A percentile compares a stretch with the other conserved stretches of the same genome.
Evolutionary conservation across 2,797 vertebrate species (phyloP).

Genomic region (Takifugu rubripes): DNA sequence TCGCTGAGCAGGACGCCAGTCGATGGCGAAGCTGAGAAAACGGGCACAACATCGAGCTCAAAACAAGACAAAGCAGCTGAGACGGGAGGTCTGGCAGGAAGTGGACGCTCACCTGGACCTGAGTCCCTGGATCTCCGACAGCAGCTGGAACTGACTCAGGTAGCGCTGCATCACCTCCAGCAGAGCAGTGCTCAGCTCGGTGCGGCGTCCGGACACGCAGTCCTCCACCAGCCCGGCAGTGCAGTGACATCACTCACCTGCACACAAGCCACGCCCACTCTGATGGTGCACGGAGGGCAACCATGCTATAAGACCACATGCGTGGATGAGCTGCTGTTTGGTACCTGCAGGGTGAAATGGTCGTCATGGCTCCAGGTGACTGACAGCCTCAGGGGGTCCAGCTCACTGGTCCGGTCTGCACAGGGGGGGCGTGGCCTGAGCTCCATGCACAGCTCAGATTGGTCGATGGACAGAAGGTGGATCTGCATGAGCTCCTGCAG

Average conservation of each 20-base stretch:
- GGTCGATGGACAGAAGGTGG: slow-evolving; percentile 52
- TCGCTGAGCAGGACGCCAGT: slow-evolving; percentile 71
- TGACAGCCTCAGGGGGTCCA: slow-evolving; percentile 60
- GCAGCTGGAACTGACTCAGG: slow-evolving; percentile 67
- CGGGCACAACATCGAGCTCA: not conserved
- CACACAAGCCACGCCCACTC: not conserved
- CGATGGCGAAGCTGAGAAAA: slow-evolving; percentile 71
- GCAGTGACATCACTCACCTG: slow-evolving; percentile 55
- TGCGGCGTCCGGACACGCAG: slow-evolving; percentile 25
- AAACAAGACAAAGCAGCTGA: not conserved
- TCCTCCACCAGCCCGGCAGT: slow-evolving; percentile 49
- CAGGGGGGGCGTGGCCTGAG: slow-evolving; percentile 48
- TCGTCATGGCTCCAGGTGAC: slow-evolving; percentile 55
- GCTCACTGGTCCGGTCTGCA: slow-evolving; percentile 17
- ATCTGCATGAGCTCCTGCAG: slow-evolving; percentile 50
- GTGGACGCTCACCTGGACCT: slow-evolving; percentile 64
- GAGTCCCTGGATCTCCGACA: slow-evolving; percentile 73
- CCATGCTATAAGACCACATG: not conserved
- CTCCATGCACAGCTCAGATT: slow-evolving; percentile 67
- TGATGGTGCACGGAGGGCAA: not conserved
- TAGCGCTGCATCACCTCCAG: slow-evolving; percentile 64
- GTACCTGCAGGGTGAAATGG: slow-evolving; percentile 69
- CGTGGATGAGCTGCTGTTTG: not conserved
- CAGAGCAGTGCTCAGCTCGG: slow-evolving; percentile 59
- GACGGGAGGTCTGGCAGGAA: not conserved